Evolutionary conservation across 1,140 invertebrate species (phyloP), one percentile per base, ranked within the genome.

Genomic region (Himalopsyche phryganea): DNA sequence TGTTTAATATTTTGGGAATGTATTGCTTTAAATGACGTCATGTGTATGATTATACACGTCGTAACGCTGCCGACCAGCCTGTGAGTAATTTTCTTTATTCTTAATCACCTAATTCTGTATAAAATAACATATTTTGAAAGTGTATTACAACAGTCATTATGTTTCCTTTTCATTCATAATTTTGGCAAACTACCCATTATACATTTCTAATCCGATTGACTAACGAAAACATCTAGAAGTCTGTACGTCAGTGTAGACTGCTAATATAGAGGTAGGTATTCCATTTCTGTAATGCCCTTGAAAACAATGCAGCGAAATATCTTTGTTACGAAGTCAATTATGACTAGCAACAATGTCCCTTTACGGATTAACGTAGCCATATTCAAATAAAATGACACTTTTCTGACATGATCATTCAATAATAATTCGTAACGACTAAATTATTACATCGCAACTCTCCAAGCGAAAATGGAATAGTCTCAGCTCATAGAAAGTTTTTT

Each of bases 11-110:
- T 66, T 76, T 74, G 71, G 72, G 71, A 74, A 77, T 77, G 69
- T 74, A 68, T 71, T 74, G 73, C 74, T 71, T 73, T 72, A 75
- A 76, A 72, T 78, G 76, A 78, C 76, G 76, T 78, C 76, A 78
- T 78, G 76, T 75, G 68, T 72, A 71, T 75, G 74, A 76, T 71
- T 61, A 71, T 72, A 76, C 76, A 78, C 75, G 76, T 76, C 76
- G 74, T 70, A 57, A 57, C 59, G 54, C 66, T 64, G 67, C 69
- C 71, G 73, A 68, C 66, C 69, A 77, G 70, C 73, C 73, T 70
- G 76, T 78, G 69, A 76, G 76, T 78, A 71, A 74, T 75, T 76
- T 78, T 71, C 70, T 72, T 74, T 73, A 73, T 76, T 75, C 67
- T 66, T 71, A 64, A 44, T 35, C 17, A 48, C 11, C 20, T 51